phyloP scores from a whole-genome alignment of 1,140 invertebrate species.

The Homalodisca vitripennis region DNA sequence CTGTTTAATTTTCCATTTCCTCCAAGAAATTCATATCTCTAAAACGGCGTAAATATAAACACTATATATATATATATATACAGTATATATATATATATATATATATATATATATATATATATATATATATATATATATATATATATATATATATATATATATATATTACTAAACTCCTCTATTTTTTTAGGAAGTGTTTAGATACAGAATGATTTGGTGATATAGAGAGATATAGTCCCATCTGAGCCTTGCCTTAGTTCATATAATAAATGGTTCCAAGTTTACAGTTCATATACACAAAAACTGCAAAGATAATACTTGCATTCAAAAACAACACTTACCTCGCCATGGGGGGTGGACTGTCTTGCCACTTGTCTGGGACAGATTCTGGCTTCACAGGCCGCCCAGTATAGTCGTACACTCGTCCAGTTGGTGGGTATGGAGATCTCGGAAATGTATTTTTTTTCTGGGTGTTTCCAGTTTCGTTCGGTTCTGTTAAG shows the following conservation, averaged over 20 bases:
- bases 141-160: not conserved
- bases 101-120: no score
- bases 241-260: not conserved
- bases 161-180: no score
- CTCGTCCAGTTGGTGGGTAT: not conserved
- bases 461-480: not conserved
- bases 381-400: not conserved
- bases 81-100: no score
- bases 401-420: not conserved
- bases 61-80: no score
- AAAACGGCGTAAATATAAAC: no score
- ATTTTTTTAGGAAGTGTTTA: not conserved
- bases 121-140: no score
- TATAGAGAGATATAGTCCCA: not conserved
- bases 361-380: not conserved
- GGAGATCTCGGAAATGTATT: not conserved
- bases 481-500: not conserved
- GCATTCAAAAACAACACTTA: not conserved
- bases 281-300: not conserved
- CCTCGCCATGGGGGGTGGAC: constrained; percentile 7
- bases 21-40: no score
- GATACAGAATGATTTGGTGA: not conserved
- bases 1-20: no score
- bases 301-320: not conserved
- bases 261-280: not conserved